These are phyloP conservation scores for Drosophila rellima DNA, from an alignment of 2,888 invertebrate species.

Conservation along the genomic window DNA sequence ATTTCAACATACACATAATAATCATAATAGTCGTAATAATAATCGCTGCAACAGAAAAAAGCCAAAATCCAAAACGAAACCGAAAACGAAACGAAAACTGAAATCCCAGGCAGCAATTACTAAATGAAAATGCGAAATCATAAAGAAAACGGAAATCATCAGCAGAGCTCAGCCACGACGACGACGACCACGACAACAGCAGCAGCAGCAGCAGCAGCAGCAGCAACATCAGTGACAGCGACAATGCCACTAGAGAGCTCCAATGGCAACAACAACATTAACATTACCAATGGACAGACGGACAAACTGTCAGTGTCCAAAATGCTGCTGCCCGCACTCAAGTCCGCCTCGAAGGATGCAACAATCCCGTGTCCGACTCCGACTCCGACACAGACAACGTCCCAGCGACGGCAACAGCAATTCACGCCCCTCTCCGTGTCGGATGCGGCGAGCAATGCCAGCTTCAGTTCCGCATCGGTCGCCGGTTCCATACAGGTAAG, in stretches of 20 bases:
- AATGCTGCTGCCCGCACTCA: slow-evolving; percentile 53
- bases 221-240: slow-evolving; percentile 39
- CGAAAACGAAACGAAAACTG: slow-evolving; percentile 38
- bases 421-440: slow-evolving; percentile 75
- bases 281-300: slow-evolving; percentile 36
- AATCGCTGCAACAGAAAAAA: slow-evolving; percentile 29
- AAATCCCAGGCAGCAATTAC: slow-evolving; percentile 54
- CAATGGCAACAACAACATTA: slow-evolving; percentile 46
- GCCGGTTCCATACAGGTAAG: slow-evolving; percentile 86
- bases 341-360: slow-evolving; percentile 57
- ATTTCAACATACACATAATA: slow-evolving; percentile 57
- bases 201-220: slow-evolving; percentile 32
- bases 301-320: slow-evolving; percentile 54
- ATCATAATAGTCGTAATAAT: slow-evolving; percentile 39
- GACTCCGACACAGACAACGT: slow-evolving; percentile 23
- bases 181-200: slow-evolving; percentile 39
- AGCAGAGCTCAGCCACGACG: slow-evolving; percentile 63
- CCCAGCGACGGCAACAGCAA: slow-evolving; percentile 67
- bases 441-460: slow-evolving; percentile 83
- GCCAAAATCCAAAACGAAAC: slow-evolving; percentile 13
- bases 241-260: slow-evolving; percentile 51
- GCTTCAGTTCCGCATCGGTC: slow-evolving; percentile 86
- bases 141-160: slow-evolving; percentile 78
- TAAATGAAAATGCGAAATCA: slow-evolving; percentile 80
- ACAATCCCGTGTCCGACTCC: slow-evolving; percentile 6